phyloP scores from a whole-genome alignment of 2,888 invertebrate genomes.

The Tipula vernalis region DNA sequence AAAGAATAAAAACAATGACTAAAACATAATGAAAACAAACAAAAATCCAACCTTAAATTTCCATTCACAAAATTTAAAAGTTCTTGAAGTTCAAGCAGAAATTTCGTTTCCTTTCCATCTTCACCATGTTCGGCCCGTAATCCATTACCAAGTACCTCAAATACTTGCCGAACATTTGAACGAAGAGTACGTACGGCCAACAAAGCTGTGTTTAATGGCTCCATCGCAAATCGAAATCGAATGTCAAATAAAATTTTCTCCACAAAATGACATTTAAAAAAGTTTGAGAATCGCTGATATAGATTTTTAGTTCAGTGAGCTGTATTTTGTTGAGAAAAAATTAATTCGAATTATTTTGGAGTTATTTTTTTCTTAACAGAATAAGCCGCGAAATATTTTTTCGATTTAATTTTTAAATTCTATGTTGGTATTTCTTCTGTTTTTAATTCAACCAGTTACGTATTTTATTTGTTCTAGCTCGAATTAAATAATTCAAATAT shows the following conservation, averaged over 20 bases:
- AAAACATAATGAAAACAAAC: neutral
- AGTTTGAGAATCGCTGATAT: neutral
- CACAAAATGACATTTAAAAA: too few relatives aligned
- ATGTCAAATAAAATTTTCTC: too few relatives aligned
- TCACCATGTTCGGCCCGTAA: conserved; percentile 67
- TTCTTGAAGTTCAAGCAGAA: conserved; percentile 68
- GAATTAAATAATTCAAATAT: too few relatives aligned
- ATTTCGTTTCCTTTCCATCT: conserved; percentile 65
- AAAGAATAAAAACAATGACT: conserved; percentile 14
- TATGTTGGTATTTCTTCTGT: too few relatives aligned
- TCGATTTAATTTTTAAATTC: too few relatives aligned
- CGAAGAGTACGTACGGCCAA: conserved; percentile 63
- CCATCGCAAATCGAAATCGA: conserved; percentile 23
- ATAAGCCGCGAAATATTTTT: too few relatives aligned
- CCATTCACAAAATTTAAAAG: conserved; percentile 66
- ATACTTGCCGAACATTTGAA: conserved; percentile 73
- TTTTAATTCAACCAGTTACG: too few relatives aligned
- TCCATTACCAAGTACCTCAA: conserved; percentile 73
- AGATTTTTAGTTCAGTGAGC: neutral
- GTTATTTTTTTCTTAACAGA: too few relatives aligned
- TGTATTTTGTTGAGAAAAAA: too few relatives aligned
- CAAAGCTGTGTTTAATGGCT: conserved; percentile 60
- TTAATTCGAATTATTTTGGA: too few relatives aligned
- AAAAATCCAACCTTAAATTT: conserved; percentile 49
- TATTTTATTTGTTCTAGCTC: too few relatives aligned